These are phyloP conservation scores for Gila orcuttii DNA, from an alignment of 2,113 vertebrate species.

Conservation along the genomic window DNA sequence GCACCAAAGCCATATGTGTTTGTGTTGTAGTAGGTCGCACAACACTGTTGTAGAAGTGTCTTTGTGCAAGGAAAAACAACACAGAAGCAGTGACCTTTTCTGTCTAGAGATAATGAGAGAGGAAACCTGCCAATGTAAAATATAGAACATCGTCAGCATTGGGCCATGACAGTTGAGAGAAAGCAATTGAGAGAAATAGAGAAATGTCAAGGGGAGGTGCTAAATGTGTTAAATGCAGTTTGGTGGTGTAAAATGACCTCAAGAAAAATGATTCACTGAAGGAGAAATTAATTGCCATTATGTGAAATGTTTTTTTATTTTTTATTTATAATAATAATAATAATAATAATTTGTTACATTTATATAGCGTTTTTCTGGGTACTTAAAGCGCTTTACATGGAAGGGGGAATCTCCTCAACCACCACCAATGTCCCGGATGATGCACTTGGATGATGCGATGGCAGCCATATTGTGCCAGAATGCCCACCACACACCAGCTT, in stretches of 20 bases:
- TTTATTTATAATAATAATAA: too few relatives aligned
- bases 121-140: background rate
- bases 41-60: slow-evolving; percentile 21
- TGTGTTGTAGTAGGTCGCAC: background rate
- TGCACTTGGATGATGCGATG: too few relatives aligned
- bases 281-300: background rate
- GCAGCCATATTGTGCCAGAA: too few relatives aligned
- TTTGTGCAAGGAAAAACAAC: slow-evolving; percentile 23
- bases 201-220: slow-evolving; percentile 11
- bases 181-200: background rate
- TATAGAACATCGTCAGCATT: background rate
- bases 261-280: background rate
- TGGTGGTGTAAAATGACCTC: background rate
- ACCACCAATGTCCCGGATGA: too few relatives aligned
- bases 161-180: background rate
- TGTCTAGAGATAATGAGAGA: slow-evolving; percentile 49
- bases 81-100: slow-evolving; percentile 26
- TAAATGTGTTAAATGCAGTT: background rate
- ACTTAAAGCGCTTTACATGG: too few relatives aligned
- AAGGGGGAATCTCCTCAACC: too few relatives aligned
- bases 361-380: too few relatives aligned
- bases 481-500: too few relatives aligned
- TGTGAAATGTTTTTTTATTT: too few relatives aligned
- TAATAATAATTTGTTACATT: too few relatives aligned
- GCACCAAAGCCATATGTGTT: background rate